These are phyloP conservation scores for Rhizomys pruinosus DNA, from an alignment of 2,113 vertebrate genomes.

Conservation along the genomic window DNA sequence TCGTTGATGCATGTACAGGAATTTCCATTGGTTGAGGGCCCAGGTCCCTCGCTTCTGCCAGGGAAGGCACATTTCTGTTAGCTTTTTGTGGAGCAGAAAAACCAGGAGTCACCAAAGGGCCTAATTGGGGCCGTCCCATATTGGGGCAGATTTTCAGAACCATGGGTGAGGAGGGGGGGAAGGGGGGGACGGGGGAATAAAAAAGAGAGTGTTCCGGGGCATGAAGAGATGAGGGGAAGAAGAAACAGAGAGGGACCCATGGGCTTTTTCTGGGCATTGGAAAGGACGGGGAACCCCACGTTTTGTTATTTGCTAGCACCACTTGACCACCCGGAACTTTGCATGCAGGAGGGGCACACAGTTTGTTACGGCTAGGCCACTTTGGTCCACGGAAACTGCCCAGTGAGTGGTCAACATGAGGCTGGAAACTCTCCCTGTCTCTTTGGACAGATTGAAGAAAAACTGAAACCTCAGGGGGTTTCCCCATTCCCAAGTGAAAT, in stretches of 20 bases:
- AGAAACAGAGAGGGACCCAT: not conserved
- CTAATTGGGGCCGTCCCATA: fast-evolving
- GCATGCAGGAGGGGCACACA: no score
- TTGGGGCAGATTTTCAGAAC: not conserved
- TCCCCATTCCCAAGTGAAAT: fast-evolving
- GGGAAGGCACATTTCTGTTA: conserved; percentile 92
- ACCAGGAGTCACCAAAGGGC: conserved; percentile 19
- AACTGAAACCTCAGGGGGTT: fast-evolving
- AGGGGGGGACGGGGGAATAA: no score
- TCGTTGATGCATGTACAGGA: conserved; percentile 99
- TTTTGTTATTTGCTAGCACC: fast-evolving
- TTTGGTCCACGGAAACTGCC: not conserved
- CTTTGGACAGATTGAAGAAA: not conserved
- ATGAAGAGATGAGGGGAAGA: no score
- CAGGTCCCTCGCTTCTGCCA: conserved; percentile 95
- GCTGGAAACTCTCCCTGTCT: fast-evolving
- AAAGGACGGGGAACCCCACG: not conserved
- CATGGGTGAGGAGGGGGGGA: not conserved
- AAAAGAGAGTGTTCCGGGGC: not conserved
- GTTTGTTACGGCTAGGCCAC: no score
- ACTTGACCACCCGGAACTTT: no score
- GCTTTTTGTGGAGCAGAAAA: conserved; percentile 89
- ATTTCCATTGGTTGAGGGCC: conserved; percentile 99
- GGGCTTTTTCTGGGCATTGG: not conserved
- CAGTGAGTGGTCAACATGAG: fast-evolving